A percentile compares a stretch with the other conserved stretches of the same genome.
phyloP scores from a whole-genome alignment of 2,113 vertebrate genomes.

The Brienomyrus brachyistius region DNA sequence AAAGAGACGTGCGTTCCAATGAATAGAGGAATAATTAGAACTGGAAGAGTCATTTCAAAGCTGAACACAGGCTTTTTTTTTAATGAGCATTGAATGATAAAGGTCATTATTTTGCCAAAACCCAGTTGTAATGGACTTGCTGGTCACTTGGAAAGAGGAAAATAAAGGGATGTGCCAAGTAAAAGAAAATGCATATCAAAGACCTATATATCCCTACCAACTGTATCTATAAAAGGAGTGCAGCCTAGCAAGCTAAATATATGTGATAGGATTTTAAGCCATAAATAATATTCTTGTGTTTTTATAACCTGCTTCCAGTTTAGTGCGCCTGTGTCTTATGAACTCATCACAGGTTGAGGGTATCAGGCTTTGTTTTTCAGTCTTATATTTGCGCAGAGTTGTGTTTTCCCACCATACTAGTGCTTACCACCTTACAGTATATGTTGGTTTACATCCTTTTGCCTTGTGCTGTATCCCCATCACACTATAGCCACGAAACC shows the following conservation, averaged over 20 bases:
- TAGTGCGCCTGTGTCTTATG: background rate
- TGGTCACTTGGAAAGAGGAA: background rate
- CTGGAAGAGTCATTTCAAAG: background rate
- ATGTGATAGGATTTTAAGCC: too few species aligned
- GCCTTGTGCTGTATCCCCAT: background rate
- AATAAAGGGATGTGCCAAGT: background rate
- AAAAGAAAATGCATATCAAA: background rate
- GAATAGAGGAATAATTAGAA: background rate
- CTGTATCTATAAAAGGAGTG: background rate
- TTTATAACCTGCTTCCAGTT: background rate
- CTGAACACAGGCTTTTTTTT: background rate
- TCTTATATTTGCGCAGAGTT: background rate
- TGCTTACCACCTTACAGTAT: background rate
- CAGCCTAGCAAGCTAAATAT: background rate
- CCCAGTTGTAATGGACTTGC: background rate
- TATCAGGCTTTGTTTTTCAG: background rate
- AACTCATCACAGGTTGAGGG: background rate
- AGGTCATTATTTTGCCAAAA: background rate
- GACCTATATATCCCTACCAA: background rate
- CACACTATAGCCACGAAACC: background rate
- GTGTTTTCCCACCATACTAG: background rate
- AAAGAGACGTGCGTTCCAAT: background rate
- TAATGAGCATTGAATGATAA: slow-evolving; percentile 9
- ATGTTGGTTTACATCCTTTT: background rate
- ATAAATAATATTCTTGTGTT: background rate